Percentiles rank a stretch among this genome's conserved stretches.
Conservation (phyloP, 1,140 invertebrate species). For the Bemisia tabaci region DNA sequence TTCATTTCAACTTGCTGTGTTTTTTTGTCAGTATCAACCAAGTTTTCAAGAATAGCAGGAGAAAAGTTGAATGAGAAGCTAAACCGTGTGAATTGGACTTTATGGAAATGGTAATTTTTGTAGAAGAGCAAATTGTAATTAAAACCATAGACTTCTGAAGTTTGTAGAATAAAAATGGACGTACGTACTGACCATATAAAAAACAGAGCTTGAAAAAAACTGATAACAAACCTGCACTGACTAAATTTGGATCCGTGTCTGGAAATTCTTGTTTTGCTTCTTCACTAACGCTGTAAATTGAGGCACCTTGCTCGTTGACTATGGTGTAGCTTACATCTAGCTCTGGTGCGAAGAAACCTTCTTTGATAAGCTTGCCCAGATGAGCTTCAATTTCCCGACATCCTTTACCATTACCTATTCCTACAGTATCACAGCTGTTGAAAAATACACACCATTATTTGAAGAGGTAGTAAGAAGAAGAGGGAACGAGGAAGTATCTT, state of each 20-base stretch:
- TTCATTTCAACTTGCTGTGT: too few relatives aligned
- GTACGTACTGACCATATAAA: too few relatives aligned
- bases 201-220: too few relatives aligned
- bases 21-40: too few relatives aligned
- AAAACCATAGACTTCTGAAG: too few relatives aligned
- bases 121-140: too few relatives aligned
- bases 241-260: slow-evolving; percentile 59
- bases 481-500: too few relatives aligned
- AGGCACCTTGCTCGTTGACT: slow-evolving; percentile 75
- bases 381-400: slow-evolving; percentile 72
- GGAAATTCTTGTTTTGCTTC: slow-evolving; percentile 75
- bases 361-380: slow-evolving; percentile 47
- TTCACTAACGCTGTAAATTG: slow-evolving; percentile 74
- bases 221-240: slow-evolving; percentile 67
- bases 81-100: too few relatives aligned
- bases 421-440: slow-evolving; percentile 53
- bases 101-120: too few relatives aligned
- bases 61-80: too few relatives aligned
- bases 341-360: slow-evolving; percentile 35
- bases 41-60: too few relatives aligned
- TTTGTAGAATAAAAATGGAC: too few relatives aligned
- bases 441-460: slow-evolving; percentile 12
- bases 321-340: slow-evolving; percentile 58
- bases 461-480: not conserved
- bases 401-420: slow-evolving; percentile 76